Conservation (phyloP, 2,113 vertebrate species). For the Megaceryle maxima region DNA sequence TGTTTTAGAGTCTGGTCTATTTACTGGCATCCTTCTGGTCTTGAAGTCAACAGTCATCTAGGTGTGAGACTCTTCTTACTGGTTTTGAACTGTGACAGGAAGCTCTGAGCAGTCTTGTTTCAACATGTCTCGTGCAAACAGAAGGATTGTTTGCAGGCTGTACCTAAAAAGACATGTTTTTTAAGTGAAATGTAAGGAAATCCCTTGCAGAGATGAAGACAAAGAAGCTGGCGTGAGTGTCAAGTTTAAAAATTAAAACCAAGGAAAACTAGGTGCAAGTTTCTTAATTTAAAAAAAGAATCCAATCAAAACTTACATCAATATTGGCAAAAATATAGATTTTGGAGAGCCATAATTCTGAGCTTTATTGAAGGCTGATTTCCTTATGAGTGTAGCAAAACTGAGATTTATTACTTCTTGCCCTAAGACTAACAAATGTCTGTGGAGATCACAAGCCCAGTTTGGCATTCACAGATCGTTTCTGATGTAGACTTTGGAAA, state of each 20-base stretch:
- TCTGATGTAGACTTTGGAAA: slow-evolving; percentile 60
- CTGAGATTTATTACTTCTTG: slow-evolving; percentile 57
- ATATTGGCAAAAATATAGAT: background rate
- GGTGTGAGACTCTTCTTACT: background rate
- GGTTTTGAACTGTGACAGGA: background rate
- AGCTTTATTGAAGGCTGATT: slow-evolving; percentile 18
- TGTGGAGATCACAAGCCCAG: slow-evolving; percentile 29
- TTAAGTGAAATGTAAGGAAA: background rate
- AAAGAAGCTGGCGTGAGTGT: background rate
- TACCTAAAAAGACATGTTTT: background rate
- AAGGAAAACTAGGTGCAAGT: background rate
- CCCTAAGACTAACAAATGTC: slow-evolving; percentile 46
- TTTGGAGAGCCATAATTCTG: background rate
- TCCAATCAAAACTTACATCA: background rate
- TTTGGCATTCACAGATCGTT: slow-evolving; percentile 51
- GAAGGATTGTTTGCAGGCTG: background rate
- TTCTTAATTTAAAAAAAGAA: background rate
- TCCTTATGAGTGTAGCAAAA: slow-evolving; percentile 22
- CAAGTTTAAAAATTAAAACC: background rate
- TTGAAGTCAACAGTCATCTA: background rate
- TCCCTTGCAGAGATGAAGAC: background rate
- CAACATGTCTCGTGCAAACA: background rate
- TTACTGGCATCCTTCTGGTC: background rate
- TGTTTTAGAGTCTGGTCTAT: background rate
- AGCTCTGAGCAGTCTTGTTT: background rate